A percentile compares a stretch with the other conserved stretches of the same genome.
These are phyloP conservation scores for Thalassarche chlororhynchos DNA, from an alignment of 2,113 vertebrate genomes.

Conservation along the genomic window DNA sequence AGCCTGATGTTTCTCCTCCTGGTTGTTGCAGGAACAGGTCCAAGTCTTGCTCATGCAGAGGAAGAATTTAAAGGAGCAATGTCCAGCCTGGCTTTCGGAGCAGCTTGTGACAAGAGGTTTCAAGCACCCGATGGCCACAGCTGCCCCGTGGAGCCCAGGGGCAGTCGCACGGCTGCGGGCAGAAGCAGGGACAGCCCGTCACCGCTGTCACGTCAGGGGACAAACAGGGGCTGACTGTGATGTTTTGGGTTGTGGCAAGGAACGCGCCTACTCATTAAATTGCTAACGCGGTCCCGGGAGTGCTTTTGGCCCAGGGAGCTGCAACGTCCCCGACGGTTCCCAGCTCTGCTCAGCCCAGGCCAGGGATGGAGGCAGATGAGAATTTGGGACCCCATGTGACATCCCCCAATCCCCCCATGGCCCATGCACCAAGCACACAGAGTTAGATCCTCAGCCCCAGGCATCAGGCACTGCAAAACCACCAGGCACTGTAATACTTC, in stretches of 20 bases:
- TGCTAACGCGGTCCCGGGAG: fast-evolving
- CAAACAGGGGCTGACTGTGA: not conserved
- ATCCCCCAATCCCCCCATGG: too few species aligned
- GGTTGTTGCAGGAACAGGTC: not conserved
- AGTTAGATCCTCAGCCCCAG: not conserved
- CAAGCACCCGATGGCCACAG: not conserved
- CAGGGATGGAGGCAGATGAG: not conserved
- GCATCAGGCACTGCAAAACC: not conserved
- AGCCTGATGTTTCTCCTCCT: not conserved
- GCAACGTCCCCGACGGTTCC: fast-evolving
- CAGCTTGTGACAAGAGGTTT: not conserved
- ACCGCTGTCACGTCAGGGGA: not conserved
- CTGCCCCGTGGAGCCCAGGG: not conserved
- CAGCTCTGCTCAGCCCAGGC: not conserved
- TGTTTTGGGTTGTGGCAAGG: not conserved
- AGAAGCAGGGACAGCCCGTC: not conserved
- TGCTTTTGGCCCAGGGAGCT: not conserved
- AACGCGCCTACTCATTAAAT: fast-evolving
- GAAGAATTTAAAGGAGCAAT: not conserved
- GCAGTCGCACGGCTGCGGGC: fast-evolving
- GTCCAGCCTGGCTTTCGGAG: not conserved
- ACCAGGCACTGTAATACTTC: not conserved
- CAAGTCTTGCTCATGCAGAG: not conserved
- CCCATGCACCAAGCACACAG: not conserved
- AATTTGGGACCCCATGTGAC: fast-evolving